These are phyloP conservation scores for Helicoverpa assulta DNA, from an alignment of 2,888 invertebrate genomes.

Conservation along the genomic window DNA sequence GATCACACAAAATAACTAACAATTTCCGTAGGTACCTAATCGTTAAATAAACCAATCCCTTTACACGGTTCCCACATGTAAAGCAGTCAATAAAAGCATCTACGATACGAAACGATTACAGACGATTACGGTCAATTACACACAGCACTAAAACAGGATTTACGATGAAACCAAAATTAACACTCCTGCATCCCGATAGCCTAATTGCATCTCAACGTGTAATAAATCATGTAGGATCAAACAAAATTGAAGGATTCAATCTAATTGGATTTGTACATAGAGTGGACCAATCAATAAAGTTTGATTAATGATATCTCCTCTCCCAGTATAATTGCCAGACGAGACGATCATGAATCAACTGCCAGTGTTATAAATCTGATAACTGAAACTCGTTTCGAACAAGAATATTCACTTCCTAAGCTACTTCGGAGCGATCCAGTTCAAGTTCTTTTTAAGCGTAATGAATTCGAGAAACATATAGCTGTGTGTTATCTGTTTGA, in stretches of 20 bases:
- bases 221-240: conserved; percentile 85
- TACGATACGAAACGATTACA: conserved; percentile 74
- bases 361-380: conserved; percentile 86
- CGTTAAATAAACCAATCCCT: conserved; percentile 49
- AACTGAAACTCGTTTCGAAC: conserved; percentile 80
- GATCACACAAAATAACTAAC: conserved; percentile 27
- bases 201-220: conserved; percentile 79
- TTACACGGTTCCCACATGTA: conserved; percentile 73
- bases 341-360: conserved; percentile 87
- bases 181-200: conserved; percentile 76
- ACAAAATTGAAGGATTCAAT: conserved; percentile 85
- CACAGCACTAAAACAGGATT: conserved; percentile 80
- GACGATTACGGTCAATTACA: conserved; percentile 81
- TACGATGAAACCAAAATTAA: conserved; percentile 85
- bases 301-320: conserved; percentile 88
- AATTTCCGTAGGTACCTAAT: conserved; percentile 42
- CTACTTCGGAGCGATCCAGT: conserved; percentile 63
- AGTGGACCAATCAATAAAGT: conserved; percentile 86
- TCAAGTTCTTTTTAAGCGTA: conserved; percentile 60
- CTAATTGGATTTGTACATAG: conserved; percentile 88
- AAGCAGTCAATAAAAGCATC: conserved; percentile 73
- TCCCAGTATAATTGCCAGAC: conserved; percentile 86
- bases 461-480: conserved; percentile 53
- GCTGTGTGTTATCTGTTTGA: conserved; percentile 67
- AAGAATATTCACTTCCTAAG: conserved; percentile 72